A percentile compares a stretch with the other conserved stretches of the same genome.
phyloP scores from a whole-genome alignment of 2,888 invertebrate genomes.

The Drosophila greeni region DNA sequence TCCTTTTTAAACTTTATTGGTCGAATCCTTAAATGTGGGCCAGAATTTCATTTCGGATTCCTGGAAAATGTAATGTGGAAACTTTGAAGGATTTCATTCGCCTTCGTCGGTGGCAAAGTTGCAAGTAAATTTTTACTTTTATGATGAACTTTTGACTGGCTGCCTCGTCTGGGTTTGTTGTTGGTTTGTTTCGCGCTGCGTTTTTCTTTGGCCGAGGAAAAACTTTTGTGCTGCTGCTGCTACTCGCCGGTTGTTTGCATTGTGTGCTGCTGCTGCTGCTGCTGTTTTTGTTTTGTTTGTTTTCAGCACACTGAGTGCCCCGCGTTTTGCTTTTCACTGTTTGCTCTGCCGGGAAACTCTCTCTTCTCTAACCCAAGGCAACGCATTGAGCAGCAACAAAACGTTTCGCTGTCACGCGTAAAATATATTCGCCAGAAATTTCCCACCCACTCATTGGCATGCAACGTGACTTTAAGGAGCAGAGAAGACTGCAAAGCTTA shows the following conservation, averaged over 20 bases:
- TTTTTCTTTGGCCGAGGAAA: constrained; percentile 24
- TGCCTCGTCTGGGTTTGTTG: constrained; percentile 32
- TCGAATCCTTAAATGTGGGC: constrained; percentile 33
- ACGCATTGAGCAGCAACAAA: constrained; percentile 48
- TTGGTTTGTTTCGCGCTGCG: constrained; percentile 23
- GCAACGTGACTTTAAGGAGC: constrained; percentile 62
- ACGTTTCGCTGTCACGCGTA: constrained; percentile 63
- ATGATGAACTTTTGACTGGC: constrained; percentile 42
- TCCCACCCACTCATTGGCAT: constrained; percentile 53
- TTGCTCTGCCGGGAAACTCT: constrained; percentile 63
- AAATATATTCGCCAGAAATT: constrained; percentile 65
- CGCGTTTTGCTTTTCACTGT: constrained; percentile 50
- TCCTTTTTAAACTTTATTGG: constrained; percentile 20
- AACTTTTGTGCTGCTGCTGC: constrained; percentile 30
- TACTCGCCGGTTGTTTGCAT: constrained; percentile 48
- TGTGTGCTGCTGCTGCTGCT: constrained; percentile 41
- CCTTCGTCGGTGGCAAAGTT: constrained; percentile 41
- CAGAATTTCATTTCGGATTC: constrained; percentile 31
- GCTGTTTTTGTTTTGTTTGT: constrained; percentile 58
- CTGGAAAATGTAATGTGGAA: constrained; percentile 50
- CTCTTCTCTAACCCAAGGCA: constrained; percentile 64
- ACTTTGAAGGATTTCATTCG: constrained; percentile 54
- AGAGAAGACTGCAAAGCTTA: not conserved
- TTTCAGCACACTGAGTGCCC: constrained; percentile 18
- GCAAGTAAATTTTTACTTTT: constrained; percentile 40